A percentile compares a stretch with the other conserved stretches of the same genome.
phyloP scores from a whole-genome alignment of 2,113 vertebrate genomes.

The Onychorhynchus coronatus region DNA sequence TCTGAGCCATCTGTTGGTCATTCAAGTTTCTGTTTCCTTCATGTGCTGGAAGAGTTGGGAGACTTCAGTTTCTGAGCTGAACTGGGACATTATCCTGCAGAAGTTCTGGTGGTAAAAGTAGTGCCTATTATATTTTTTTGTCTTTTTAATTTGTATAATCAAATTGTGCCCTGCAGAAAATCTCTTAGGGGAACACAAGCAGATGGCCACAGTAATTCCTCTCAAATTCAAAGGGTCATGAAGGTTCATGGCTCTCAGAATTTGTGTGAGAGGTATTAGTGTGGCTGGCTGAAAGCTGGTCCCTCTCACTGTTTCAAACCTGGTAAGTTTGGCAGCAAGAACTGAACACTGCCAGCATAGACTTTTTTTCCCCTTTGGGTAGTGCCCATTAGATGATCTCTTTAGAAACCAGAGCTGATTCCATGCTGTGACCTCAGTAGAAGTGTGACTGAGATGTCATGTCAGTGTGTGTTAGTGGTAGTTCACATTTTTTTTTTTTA shows the following conservation, averaged over 20 bases:
- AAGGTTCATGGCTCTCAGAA: conserved; percentile 7
- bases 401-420: conserved; percentile 26
- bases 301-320: neutral
- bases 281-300: neutral
- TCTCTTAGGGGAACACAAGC: neutral
- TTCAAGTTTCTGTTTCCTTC: conserved; percentile 36
- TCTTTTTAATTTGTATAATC: neutral
- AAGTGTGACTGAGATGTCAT: neutral
- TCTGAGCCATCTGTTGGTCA: conserved; percentile 50
- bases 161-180: neutral
- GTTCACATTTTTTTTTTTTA: neutral
- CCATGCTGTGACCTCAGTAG: neutral
- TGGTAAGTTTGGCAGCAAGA: neutral
- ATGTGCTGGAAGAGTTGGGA: neutral
- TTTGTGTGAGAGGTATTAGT: neutral
- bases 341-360: neutral
- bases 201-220: conserved; percentile 50
- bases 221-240: conserved; percentile 9
- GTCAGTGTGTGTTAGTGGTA: neutral
- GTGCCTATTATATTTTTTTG: neutral
- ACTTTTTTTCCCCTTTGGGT: neutral
- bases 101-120: neutral
- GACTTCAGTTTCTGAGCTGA: neutral
- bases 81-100: neutral
- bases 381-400: neutral